Base-by-base conservation (phyloP, 2,797 vertebrate genomes). In the Cuculus canorus region DNA sequence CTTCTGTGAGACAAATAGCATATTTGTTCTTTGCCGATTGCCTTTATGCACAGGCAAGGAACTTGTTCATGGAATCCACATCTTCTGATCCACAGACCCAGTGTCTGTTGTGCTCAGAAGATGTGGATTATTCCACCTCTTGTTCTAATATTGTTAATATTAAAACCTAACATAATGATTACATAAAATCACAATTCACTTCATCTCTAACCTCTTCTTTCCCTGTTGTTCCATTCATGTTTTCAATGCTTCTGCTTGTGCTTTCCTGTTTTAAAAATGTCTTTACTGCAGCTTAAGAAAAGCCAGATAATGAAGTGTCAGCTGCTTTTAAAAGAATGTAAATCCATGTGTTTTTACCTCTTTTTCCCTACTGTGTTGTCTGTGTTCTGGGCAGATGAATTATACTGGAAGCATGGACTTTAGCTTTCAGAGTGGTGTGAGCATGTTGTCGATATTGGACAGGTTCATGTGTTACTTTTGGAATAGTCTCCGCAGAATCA, bases 341-440 rank as follows among this genome's bases (percentile, higher is more conserved):
- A 1, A 7, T 18, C 22, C 3, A 2, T 45, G 12, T 9, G 7
- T 66, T 57, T 7, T 66, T 9, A 66, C 13, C 13, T 5, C 4
- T 5, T 39, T 13, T 45, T 35, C 18, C 13, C 18, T 14, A 5
- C 33, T 24, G 18, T 2, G 21, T 37, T 61, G 32, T 80, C 64
- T 43, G 15, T 61, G 8, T 61, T 61, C 41, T 75, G 32, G 43
- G 18, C 76, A 50, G 13, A 41, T 63, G 23, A 6, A 53, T 87
- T 7, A 9, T 50, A 19, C 37, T 50, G 63, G 39, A 81, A 41
- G 18, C 18, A 12, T 15, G 1, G 7, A 15, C 27, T 21, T 57
- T 32, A 21, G 37, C 13, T 15, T 64, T 76, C 28, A 35, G 52
- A 64, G 56, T 61, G 43, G 23, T 2, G 11, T 53, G 27, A 66